Conservation (phyloP, 2,888 invertebrate species). For the Tetranychus truncatus region DNA sequence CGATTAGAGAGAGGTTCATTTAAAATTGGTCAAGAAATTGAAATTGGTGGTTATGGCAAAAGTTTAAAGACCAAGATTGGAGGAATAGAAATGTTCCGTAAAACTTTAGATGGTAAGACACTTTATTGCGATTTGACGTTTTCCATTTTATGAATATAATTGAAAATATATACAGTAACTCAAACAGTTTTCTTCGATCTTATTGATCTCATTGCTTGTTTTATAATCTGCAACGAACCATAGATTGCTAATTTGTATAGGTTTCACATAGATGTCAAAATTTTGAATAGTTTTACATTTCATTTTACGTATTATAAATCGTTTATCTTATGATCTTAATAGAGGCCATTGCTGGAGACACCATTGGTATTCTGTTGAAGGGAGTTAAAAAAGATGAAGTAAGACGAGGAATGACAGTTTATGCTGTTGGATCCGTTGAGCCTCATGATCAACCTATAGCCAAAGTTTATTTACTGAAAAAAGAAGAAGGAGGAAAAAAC, state of each 20-base stretch:
- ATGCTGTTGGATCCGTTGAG: slow-evolving; percentile 54
- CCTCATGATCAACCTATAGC: slow-evolving; percentile 63
- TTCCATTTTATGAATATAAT: background rate
- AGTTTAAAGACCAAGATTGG: slow-evolving; percentile 38
- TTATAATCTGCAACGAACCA: too few relatives aligned
- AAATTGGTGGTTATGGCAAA: slow-evolving; percentile 74
- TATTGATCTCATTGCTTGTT: too few relatives aligned
- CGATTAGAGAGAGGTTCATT: slow-evolving; percentile 65
- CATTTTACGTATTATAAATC: too few relatives aligned
- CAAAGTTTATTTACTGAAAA: slow-evolving; percentile 51
- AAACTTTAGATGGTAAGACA: slow-evolving; percentile 36
- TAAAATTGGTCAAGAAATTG: slow-evolving; percentile 75
- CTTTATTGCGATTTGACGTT: background rate
- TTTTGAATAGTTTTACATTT: too few relatives aligned
- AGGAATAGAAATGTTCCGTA: slow-evolving; percentile 25
- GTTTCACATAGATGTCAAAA: too few relatives aligned
- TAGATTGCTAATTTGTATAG: too few relatives aligned
- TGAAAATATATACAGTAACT: too few relatives aligned
- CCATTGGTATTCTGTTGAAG: slow-evolving; percentile 73
- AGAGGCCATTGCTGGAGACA: slow-evolving; percentile 86
- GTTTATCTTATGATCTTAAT: background rate
- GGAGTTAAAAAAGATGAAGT: slow-evolving; percentile 75
- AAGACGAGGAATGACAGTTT: slow-evolving; percentile 52
- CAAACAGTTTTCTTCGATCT: too few relatives aligned
- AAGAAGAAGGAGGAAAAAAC: slow-evolving; percentile 75